These are phyloP conservation scores for Cyclophora punctaria DNA, from an alignment of 2,888 invertebrate species.

Conservation along the genomic window DNA sequence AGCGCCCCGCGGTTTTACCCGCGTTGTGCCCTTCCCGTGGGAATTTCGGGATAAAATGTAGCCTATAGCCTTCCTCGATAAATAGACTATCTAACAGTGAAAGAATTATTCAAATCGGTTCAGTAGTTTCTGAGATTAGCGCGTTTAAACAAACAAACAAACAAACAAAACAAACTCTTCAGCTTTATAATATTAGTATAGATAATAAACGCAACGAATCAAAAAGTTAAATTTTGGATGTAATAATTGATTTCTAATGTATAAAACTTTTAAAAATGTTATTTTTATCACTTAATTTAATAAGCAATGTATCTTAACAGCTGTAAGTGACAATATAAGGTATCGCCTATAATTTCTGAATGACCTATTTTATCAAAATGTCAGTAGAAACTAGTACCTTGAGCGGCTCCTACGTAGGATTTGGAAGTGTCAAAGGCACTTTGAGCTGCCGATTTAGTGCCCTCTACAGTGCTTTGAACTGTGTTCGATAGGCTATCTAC, in stretches of 20 bases:
- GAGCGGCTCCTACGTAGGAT: conserved; percentile 43
- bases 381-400: conserved; percentile 36
- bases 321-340: not conserved
- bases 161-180: too few relatives aligned
- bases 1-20: too few relatives aligned
- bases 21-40: too few relatives aligned
- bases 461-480: conserved; percentile 39
- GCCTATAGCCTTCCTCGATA: too few relatives aligned
- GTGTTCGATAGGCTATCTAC: conserved; percentile 4
- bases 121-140: too few relatives aligned
- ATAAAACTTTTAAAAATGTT: not conserved
- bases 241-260: not conserved
- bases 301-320: not conserved
- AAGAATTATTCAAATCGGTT: too few relatives aligned
- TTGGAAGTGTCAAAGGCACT: conserved; percentile 43
- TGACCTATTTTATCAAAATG: not conserved
- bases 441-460: conserved; percentile 42
- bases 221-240: conserved; percentile 10
- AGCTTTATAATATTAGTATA: too few relatives aligned
- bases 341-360: not conserved
- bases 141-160: too few relatives aligned
- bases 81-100: too few relatives aligned
- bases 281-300: not conserved
- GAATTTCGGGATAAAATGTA: too few relatives aligned
- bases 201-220: too few relatives aligned